These are phyloP conservation scores for Microcebus griseorufus DNA, from an alignment of 2,113 vertebrate genomes.

Conservation along the genomic window DNA sequence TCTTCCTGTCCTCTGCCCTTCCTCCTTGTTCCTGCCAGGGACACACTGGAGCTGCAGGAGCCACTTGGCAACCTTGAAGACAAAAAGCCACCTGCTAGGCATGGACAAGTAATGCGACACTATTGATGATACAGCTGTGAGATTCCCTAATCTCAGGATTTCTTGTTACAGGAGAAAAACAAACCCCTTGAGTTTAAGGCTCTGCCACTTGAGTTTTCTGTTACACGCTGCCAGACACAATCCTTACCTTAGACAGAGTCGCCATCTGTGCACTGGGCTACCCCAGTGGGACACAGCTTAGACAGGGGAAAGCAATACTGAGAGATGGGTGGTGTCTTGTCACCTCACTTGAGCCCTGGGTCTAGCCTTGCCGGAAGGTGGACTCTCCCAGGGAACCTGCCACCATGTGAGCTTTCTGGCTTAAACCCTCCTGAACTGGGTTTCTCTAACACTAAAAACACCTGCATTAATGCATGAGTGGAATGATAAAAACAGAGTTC, in stretches of 20 bases:
- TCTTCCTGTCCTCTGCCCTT: neutral
- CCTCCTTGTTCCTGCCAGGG: neutral
- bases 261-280: neutral
- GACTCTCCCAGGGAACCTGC: neutral
- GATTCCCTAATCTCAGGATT: neutral
- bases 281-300: neutral
- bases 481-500: neutral
- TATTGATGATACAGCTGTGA: fast-evolving
- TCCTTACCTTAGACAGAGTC: neutral
- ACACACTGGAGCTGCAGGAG: neutral
- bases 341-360: neutral
- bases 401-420: neutral
- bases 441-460: neutral
- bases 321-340: fast-evolving
- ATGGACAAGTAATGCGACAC: neutral
- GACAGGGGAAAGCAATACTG: neutral
- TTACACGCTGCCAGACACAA: neutral
- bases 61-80: neutral
- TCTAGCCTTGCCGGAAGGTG: neutral
- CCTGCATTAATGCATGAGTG: neutral
- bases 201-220: neutral
- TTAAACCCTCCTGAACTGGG: neutral
- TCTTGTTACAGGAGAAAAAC: neutral
- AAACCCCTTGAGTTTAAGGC: neutral
- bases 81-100: neutral